These are phyloP conservation scores for Ctenopoma multispine DNA, from an alignment of 2,797 vertebrate genomes.

Conservation along the genomic window DNA sequence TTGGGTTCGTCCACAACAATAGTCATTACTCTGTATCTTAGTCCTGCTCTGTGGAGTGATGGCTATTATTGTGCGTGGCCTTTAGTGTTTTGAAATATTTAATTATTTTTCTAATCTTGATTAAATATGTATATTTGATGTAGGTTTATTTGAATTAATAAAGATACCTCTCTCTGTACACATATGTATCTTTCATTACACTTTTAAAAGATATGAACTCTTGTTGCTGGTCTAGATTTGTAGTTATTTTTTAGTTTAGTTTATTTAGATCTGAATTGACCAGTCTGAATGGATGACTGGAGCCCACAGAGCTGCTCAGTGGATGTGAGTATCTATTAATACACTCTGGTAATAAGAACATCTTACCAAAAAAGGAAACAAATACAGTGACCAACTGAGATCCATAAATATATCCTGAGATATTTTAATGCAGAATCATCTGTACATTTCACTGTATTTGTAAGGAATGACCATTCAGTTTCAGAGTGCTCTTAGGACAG, in stretches of 20 bases:
- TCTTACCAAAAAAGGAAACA: not conserved
- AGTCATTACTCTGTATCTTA: conserved; percentile 52
- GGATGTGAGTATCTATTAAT: not conserved
- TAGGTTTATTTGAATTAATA: conserved; percentile 80
- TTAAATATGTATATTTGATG: conserved; percentile 78
- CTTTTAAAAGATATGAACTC: not conserved
- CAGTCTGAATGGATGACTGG: not conserved
- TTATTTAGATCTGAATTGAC: not conserved
- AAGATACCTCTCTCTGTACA: conserved; percentile 32
- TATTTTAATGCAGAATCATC: conserved; percentile 76
- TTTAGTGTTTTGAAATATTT: conserved; percentile 72
- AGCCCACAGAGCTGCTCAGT: no score
- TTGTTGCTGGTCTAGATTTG: not conserved
- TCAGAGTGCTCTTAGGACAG: conserved; percentile 29
- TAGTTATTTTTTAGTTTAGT: not conserved
- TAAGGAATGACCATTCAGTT: conserved; percentile 75
- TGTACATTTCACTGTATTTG: conserved; percentile 54
- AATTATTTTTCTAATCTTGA: conserved; percentile 80
- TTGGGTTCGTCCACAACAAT: conserved; percentile 56
- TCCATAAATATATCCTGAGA: conserved; percentile 76
- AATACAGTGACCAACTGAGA: conserved; percentile 17
- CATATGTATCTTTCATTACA: conserved; percentile 7
- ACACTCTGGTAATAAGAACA: not conserved
- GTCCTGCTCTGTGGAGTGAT: conserved; percentile 50
- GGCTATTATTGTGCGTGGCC: conserved; percentile 64